Conservation (phyloP, 2,113 vertebrate species). For the Notiomystis cincta region DNA sequence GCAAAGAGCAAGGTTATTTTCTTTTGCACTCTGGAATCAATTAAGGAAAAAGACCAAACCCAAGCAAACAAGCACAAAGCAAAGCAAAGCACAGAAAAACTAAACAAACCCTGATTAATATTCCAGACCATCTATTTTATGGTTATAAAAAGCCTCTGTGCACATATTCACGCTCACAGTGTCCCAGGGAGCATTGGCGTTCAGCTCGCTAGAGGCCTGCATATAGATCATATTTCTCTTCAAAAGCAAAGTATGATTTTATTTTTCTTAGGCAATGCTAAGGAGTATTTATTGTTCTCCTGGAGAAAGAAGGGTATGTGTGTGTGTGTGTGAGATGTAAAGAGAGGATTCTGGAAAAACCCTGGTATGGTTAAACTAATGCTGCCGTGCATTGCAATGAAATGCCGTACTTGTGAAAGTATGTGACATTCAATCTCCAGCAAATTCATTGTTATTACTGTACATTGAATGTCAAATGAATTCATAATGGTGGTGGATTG, state of each 20-base stretch:
- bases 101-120: not conserved
- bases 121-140: not conserved
- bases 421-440: slow-evolving; percentile 34
- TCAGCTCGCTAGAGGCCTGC: not conserved
- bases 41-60: not conserved
- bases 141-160: not conserved
- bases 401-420: not conserved
- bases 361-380: not conserved
- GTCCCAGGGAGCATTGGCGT: not conserved
- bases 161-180: not conserved
- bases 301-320: not conserved
- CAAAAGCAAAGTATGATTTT: slow-evolving; percentile 20
- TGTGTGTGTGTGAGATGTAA: not conserved
- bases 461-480: slow-evolving; percentile 45
- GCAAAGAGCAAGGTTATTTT: not conserved
- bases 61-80: not conserved
- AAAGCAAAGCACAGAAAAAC: not conserved
- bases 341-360: slow-evolving; percentile 13
- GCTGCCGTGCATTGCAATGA: not conserved
- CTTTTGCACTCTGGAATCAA: not conserved
- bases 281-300: slow-evolving; percentile 40
- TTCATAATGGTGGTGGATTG: not conserved
- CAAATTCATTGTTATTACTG: slow-evolving; percentile 51
- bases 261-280: slow-evolving; percentile 5
- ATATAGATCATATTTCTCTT: not conserved